Base-by-base conservation (phyloP, 2,797 vertebrate species). In the Octomys mimax region DNA sequence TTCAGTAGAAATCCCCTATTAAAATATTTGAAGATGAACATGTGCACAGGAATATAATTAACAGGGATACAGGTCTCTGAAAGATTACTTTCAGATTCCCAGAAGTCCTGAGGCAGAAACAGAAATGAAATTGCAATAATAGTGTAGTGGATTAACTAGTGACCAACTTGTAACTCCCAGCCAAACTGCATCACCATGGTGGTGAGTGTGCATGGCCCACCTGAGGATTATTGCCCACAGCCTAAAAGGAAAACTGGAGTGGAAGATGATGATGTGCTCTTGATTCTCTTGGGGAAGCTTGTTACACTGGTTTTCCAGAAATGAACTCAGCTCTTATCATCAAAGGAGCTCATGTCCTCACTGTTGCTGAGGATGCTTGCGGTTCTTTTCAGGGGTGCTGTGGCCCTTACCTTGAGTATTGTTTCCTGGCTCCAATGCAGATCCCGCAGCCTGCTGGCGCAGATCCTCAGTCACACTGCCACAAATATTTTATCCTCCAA, bases 61-160 rank as follows among this genome's bases (percentile, higher is more conserved):
- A 5, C 39, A 84, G 26, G 84, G 46, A 33, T 61, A 46, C 3
- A 73, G 24, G 46, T 46, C 14, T 86, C 10, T 36, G 79, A 68
- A 4, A 54, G 18, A 39, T 13, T n/a, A 11, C 22, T 6, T 11
- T 82, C 24, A 86, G 39, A 78, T 81, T 77, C 19, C 52, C 57
- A 86, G 61, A 79, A 88, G 52, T 64, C 36, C 19, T 95, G 21
- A 19, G 79, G 19, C 2, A 82, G 36, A 83, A 57, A 28, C 7
- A 83, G 42, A 95, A 92, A 78, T 68, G 31, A 94, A 82, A 86
- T 88, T 71, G 59, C 21, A 91, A 87, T 22, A 39, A 16, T 31
- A 46, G 21, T 73, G 33, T 71, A n/a, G 33, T 70, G 33, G 33
- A 36, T n/a, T 36, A n/a, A 36, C 33, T 70, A 70, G n/a, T n/a